phyloP scores from a whole-genome alignment of 2,797 vertebrate genomes.

The Parauchenoglanis ngamensis region DNA sequence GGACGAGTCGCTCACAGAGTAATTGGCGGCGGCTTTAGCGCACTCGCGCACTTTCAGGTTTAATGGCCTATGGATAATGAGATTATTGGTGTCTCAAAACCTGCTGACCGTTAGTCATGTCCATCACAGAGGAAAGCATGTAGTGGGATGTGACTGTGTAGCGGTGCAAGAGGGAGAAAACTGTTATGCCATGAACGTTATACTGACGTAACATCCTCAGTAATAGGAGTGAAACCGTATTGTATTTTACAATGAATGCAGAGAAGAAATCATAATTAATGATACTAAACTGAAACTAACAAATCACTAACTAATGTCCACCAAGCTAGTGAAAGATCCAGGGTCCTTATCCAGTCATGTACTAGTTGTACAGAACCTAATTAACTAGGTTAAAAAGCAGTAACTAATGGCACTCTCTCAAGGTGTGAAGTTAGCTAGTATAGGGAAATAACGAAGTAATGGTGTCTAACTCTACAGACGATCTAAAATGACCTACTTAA shows the following conservation, averaged over 20 bases:
- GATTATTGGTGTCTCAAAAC: conserved; percentile 50
- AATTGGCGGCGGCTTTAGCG: conserved; percentile 36
- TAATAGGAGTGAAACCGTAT: neutral
- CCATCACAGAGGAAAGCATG: neutral
- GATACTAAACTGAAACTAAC: no score
- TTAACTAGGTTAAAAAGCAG: neutral
- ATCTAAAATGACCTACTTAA: neutral
- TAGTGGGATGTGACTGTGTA: neutral
- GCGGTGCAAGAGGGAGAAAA: neutral
- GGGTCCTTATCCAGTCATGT: neutral
- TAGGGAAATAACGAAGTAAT: neutral
- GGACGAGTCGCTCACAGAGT: conserved; percentile 13
- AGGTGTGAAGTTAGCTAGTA: neutral
- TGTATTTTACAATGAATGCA: neutral
- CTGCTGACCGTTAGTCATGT: conserved; percentile 44
- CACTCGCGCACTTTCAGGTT: conserved; percentile 45
- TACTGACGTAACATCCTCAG: neutral
- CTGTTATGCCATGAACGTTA: neutral
- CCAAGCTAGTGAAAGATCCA: neutral
- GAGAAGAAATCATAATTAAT: neutral
- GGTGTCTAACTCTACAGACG: neutral
- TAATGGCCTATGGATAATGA: conserved; percentile 55
- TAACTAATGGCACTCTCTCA: neutral
- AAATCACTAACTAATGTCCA: neutral
- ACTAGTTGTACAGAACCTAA: neutral